These are phyloP conservation scores for Procambarus clarkii DNA, from an alignment of 1,140 invertebrate species.

Conservation along the genomic window DNA sequence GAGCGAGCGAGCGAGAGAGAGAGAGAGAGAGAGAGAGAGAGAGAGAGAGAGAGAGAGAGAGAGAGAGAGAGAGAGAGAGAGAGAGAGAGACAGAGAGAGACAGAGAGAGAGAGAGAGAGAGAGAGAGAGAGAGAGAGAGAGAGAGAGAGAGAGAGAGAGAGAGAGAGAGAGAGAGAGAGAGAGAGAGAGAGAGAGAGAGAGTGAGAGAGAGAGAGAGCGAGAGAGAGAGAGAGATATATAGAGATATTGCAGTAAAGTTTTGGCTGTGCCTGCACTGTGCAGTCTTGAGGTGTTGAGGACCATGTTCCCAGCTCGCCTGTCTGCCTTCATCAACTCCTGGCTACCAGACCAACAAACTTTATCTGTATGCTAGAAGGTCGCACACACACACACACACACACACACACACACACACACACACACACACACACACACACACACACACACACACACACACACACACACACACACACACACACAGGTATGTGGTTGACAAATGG, in stretches of 20 bases:
- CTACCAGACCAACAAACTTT: not conserved
- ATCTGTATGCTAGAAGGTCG: no score
- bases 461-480: no score
- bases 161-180: no score
- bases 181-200: no score
- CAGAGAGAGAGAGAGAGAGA: not conserved
- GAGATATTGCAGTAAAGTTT: no score
- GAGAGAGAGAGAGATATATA: no score
- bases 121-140: not conserved
- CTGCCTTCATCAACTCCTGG: not conserved
- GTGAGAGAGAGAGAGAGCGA: no score
- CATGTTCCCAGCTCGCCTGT: not conserved
- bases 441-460: not conserved
- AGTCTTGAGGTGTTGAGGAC: no score
- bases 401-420: constrained; percentile 6
- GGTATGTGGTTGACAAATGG: no score
- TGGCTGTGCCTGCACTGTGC: no score
- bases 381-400: constrained; percentile 13
- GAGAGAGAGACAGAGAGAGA: not conserved
- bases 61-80: not conserved
- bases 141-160: not conserved
- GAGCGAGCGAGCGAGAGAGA: no score
- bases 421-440: not conserved
- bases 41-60: not conserved
- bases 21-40: not conserved